Base-by-base conservation (phyloP, 2,797 vertebrate species). In the Buceros bicornis region DNA sequence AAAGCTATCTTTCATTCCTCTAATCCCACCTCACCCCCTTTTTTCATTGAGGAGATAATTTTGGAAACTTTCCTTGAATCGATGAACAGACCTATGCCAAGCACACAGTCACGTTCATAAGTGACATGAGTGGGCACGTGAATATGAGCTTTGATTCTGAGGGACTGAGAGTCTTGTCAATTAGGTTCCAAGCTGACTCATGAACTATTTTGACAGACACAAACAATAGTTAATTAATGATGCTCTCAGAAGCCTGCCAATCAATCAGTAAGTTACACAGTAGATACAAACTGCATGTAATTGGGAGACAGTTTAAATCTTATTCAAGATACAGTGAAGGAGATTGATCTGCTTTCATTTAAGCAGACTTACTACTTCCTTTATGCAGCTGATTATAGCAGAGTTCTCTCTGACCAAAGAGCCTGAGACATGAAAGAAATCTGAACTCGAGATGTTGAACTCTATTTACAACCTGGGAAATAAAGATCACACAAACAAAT, bases 321-420 rank as follows among this genome's bases (percentile, higher is more conserved):
- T 67, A 56, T n/a, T 76, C 66, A 87, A 56, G 48, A 84, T 35
- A 45, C 71, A 74, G 28, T 42, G 51, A 83, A 76, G 47, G 29
- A 89, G n/a, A 76, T 31, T 69, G 85, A 93, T 91, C 50, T 76
- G 31, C 50, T 85, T 94, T 89, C 56, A 66, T 70, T 74, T 78
- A 67, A 78, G 83, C 28, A 83, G 77, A 48, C n/a, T 67, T 60
- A 85, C 35, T 10, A 57, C n/a, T 43, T 82, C 29, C 54, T 47
- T 72, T 48, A 92, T 6, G n/a, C 35, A 87, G 51, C 5, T 70
- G 47, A 86, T 58, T 54, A 29, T 54, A 65, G 35, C 21, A 81
- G 48, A 81, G 56, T 18, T 89, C 18, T 17, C 93, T 83, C 65
- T 90, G 69, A 87, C 62, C 56, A 80, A 62, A 16, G 14, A 92